A percentile compares a stretch with the other conserved stretches of the same genome.
phyloP scores from a whole-genome alignment of 2,888 invertebrate genomes.

The Diarsia dahlii region DNA sequence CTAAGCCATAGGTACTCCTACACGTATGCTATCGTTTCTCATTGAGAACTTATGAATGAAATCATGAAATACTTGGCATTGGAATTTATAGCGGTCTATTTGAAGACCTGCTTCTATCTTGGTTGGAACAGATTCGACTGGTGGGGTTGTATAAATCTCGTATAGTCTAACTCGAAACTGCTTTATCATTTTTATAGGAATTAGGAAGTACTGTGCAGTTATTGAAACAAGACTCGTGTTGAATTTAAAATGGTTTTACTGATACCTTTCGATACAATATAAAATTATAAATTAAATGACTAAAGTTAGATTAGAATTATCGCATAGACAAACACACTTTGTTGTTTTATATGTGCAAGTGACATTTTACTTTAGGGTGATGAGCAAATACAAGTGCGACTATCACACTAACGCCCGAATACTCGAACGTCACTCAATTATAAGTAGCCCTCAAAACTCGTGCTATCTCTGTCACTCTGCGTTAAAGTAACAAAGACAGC shows the following conservation, averaged over 20 bases:
- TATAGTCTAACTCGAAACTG: too few relatives aligned
- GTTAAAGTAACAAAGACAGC: too few relatives aligned
- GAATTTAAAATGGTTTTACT: neutral
- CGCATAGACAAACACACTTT: neutral
- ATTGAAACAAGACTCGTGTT: neutral
- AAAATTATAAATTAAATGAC: neutral
- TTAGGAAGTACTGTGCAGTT: neutral
- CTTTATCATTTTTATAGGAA: too few relatives aligned
- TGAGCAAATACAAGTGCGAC: neutral
- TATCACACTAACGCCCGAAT: too few relatives aligned
- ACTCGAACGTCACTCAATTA: too few relatives aligned
- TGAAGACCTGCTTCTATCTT: neutral
- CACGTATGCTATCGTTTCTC: neutral
- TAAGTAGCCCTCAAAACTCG: too few relatives aligned
- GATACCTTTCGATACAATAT: neutral
- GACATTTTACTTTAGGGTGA: neutral
- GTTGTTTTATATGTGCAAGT: neutral
- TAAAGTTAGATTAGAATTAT: neutral
- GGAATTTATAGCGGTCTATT: constrained; percentile 25
- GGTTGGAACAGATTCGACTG: neutral
- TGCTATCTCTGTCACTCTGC: too few relatives aligned
- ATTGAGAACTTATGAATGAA: constrained; percentile 33
- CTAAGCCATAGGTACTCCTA: too few relatives aligned
- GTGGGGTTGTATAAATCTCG: too few relatives aligned
- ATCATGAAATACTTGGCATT: constrained; percentile 36